Evolutionary conservation across 2,888 invertebrate species (phyloP).

Genomic region (Lepeophtheirus nordmannii): DNA sequence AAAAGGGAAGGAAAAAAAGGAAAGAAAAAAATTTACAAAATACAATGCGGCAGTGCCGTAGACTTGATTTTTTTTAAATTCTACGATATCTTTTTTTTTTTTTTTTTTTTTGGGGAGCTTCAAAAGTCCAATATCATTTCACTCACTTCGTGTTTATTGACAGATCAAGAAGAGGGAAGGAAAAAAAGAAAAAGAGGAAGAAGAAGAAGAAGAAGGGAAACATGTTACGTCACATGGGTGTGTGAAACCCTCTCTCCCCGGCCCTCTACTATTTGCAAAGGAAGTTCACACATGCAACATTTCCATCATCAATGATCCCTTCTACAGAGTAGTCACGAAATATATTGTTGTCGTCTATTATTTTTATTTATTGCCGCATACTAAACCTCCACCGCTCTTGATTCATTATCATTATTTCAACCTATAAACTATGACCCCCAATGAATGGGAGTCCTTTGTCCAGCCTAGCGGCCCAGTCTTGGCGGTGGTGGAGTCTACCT

Average conservation of each 20-base stretch:
- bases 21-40: not conserved
- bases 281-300: no score
- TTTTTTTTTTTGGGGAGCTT: not conserved
- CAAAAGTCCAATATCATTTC: not conserved
- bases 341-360: no score
- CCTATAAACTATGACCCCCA: constrained; percentile 7
- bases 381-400: not conserved
- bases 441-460: not conserved
- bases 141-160: not conserved
- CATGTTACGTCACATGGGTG: no score
- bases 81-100: not conserved
- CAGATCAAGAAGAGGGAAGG: not conserved
- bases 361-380: no score
- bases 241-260: no score
- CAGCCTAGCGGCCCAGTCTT: not conserved
- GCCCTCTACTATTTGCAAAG: no score
- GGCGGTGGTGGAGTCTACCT: not conserved
- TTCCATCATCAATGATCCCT: no score
- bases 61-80: constrained; percentile 3
- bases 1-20: not conserved
- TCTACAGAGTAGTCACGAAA: no score
- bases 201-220: no score
- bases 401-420: not conserved
- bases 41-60: constrained; percentile 5
- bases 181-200: no score